Conservation (phyloP, 2,113 vertebrate species). For the Toxotes chatareus region DNA sequence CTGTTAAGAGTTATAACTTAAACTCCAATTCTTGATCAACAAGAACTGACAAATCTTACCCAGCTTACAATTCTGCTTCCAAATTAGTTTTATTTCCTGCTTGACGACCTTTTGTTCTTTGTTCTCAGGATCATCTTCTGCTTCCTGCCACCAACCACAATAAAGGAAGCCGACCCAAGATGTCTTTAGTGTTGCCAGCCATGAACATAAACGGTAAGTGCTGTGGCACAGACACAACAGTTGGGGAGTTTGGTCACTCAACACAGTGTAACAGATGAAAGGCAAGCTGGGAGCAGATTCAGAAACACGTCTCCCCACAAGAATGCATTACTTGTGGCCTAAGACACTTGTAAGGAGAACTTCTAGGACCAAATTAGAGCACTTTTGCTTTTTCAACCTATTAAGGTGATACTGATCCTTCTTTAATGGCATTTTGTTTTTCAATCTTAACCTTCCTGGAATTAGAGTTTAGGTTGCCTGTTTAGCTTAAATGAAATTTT, state of each 20-base stretch:
- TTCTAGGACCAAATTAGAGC: not conserved
- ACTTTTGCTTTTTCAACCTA: conserved; percentile 6
- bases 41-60: conserved; percentile 8
- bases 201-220: conserved; percentile 94
- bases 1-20: not conserved
- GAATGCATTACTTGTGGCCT: conserved; percentile 42
- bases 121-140: conserved; percentile 94
- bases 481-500: not conserved
- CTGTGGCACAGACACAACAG: conserved; percentile 31
- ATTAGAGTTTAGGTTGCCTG: not conserved
- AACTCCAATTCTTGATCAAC: not conserved
- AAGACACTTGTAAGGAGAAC: conserved; percentile 15
- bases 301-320: conserved; percentile 35
- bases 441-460: not conserved
- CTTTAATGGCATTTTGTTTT: not conserved
- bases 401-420: conserved; percentile 19
- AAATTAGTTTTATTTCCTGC: conserved; percentile 11
- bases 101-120: conserved; percentile 44
- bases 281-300: conserved; percentile 38
- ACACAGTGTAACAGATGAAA: conserved; percentile 29
- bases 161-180: conserved; percentile 96
- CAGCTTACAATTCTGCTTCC: not conserved
- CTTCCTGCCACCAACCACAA: conserved; percentile 95
- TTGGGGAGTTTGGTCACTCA: conserved; percentile 39
- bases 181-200: conserved; percentile 95